Percentiles rank a stretch among this genome's conserved stretches.
phyloP scores from a whole-genome alignment of 1,140 invertebrate genomes.

The Drosophila bocki region DNA sequence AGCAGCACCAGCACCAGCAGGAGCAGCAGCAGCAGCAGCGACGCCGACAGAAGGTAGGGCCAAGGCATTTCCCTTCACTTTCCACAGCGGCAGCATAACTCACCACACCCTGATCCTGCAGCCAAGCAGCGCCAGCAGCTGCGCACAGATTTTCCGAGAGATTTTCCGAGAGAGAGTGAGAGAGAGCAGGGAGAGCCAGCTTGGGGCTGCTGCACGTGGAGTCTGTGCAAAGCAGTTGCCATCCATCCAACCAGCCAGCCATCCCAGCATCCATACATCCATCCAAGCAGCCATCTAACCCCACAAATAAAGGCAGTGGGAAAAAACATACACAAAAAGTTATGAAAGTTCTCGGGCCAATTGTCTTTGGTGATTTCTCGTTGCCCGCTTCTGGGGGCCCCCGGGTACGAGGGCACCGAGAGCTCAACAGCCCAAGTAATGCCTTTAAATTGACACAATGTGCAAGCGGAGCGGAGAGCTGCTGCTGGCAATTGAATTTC shows the following conservation, averaged over 20 bases:
- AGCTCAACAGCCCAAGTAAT: slow-evolving; percentile 28
- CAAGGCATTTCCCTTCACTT: slow-evolving; percentile 59
- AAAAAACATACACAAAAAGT: slow-evolving; percentile 57
- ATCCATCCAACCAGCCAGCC: slow-evolving; percentile 46
- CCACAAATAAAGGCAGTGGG: slow-evolving; percentile 17
- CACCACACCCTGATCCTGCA: slow-evolving; percentile 85
- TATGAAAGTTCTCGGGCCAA: slow-evolving; percentile 68
- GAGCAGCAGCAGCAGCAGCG: slow-evolving; percentile 44
- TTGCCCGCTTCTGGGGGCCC: slow-evolving; percentile 65
- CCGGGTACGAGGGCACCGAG: not conserved
- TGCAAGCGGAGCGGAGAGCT: slow-evolving; percentile 57
- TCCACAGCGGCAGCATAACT: slow-evolving; percentile 72
- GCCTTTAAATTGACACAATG: slow-evolving; percentile 71
- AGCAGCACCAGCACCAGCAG: slow-evolving; percentile 23
- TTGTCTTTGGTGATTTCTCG: slow-evolving; percentile 71
- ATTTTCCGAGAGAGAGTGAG: not conserved
- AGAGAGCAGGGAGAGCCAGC: slow-evolving; percentile 17
- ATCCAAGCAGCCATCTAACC: slow-evolving; percentile 22
- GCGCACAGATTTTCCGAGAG: slow-evolving; percentile 59
- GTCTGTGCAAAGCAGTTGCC: slow-evolving; percentile 73
- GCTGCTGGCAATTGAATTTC: slow-evolving; percentile 28
- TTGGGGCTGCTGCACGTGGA: slow-evolving; percentile 62
- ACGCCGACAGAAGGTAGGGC: slow-evolving; percentile 74
- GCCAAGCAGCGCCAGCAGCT: slow-evolving; percentile 59
- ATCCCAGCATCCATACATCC: slow-evolving; percentile 61